These are phyloP conservation scores for Conger conger DNA, from an alignment of 2,113 vertebrate genomes.

Conservation along the genomic window DNA sequence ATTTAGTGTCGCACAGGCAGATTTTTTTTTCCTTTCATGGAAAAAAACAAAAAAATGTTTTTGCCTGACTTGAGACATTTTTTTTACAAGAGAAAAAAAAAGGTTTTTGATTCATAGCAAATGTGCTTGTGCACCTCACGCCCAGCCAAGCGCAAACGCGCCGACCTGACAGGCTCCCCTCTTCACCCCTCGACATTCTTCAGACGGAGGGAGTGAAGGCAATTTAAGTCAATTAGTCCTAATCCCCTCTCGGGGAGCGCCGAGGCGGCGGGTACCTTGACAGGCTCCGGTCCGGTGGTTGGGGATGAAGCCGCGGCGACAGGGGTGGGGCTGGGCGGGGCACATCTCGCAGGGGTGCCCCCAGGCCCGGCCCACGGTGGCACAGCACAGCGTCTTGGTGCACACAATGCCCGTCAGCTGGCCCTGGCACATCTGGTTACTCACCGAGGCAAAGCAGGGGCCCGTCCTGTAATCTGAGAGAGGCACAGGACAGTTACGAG, in stretches of 20 bases:
- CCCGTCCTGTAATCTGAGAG: slow-evolving; percentile 91
- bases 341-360: slow-evolving; percentile 99
- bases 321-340: slow-evolving; percentile 94
- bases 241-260: slow-evolving; percentile 54
- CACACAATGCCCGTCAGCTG: slow-evolving; percentile 96
- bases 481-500: slow-evolving; percentile 12
- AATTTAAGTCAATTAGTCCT: slow-evolving; percentile 74
- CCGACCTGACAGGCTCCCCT: slow-evolving; percentile 72
- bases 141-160: slow-evolving; percentile 65
- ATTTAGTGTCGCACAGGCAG: slow-evolving; percentile 38
- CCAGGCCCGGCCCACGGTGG: slow-evolving; percentile 94
- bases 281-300: slow-evolving; percentile 95
- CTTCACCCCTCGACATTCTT: slow-evolving; percentile 67
- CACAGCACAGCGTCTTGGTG: slow-evolving; percentile 96
- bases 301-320: slow-evolving; percentile 93
- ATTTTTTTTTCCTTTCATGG: slow-evolving; percentile 4
- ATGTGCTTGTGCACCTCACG: slow-evolving; percentile 64
- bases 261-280: slow-evolving; percentile 79
- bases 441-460: slow-evolving; percentile 92
- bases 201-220: slow-evolving; percentile 71
- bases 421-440: slow-evolving; percentile 99
- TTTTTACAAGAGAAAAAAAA: background rate
- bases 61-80: background rate
- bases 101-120: background rate
- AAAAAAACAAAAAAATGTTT: slow-evolving; percentile 6